A percentile compares a stretch with the other conserved stretches of the same genome.
These are phyloP conservation scores for Thomomys bottae DNA, from an alignment of 2,113 vertebrate species.

Conservation along the genomic window DNA sequence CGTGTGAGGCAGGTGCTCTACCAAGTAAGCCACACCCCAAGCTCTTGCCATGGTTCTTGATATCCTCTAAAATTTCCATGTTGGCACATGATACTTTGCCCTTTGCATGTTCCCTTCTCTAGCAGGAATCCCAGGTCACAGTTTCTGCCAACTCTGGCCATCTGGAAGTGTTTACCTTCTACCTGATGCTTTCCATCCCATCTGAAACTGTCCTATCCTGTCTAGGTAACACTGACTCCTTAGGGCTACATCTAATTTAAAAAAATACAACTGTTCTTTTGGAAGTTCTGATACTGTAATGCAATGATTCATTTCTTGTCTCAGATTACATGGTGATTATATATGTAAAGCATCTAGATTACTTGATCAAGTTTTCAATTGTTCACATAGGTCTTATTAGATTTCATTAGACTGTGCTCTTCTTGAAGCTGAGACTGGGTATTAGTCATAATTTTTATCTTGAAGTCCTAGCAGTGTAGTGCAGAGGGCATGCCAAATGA, in stretches of 20 bases:
- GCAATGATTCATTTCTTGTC: background rate
- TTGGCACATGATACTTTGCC: background rate
- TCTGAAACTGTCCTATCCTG: background rate
- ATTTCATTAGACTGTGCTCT: background rate
- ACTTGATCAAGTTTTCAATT: background rate
- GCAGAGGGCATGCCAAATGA: background rate
- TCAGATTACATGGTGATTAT: background rate
- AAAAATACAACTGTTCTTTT: background rate
- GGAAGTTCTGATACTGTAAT: background rate
- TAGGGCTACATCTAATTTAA: background rate
- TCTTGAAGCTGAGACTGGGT: background rate
- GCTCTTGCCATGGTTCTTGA: background rate
- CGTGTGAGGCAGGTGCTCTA: no score
- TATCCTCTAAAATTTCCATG: background rate
- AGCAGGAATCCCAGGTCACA: background rate
- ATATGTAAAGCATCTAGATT: background rate
- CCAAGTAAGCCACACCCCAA: background rate
- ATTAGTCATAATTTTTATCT: background rate
- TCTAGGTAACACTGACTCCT: background rate
- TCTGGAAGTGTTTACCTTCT: background rate
- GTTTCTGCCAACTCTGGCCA: background rate
- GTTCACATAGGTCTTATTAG: background rate
- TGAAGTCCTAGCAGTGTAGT: background rate
- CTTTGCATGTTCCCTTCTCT: background rate
- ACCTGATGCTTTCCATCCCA: background rate